Conservation (phyloP, 2,113 vertebrate genomes). For the Paralichthys olivaceus region DNA sequence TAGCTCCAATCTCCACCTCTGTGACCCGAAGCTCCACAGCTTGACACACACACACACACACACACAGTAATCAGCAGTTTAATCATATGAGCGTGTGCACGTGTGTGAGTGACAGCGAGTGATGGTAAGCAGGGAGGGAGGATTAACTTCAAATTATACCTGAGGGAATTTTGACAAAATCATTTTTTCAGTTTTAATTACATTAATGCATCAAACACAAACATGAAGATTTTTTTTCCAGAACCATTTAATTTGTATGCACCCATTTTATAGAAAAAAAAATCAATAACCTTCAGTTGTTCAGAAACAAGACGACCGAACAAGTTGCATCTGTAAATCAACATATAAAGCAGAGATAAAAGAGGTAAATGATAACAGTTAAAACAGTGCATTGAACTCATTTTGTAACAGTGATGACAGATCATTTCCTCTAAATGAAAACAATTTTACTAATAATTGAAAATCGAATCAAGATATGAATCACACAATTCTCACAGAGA, state of each 20-base stretch:
- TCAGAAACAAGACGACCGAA: constrained; percentile 37
- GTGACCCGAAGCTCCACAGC: neutral
- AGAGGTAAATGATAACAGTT: constrained; percentile 29
- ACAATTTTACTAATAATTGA: constrained; percentile 40
- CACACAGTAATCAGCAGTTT: constrained; percentile 55
- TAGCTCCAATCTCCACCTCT: constrained; percentile 7
- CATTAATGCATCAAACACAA: constrained; percentile 76
- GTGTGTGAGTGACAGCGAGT: constrained; percentile 50
- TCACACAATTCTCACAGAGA: constrained; percentile 27
- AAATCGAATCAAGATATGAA: constrained; percentile 46
- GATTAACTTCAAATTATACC: constrained; percentile 78
- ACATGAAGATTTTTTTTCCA: constrained; percentile 47
- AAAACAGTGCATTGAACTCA: constrained; percentile 50
- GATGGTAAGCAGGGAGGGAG: constrained; percentile 22
- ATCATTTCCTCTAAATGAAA: constrained; percentile 39
- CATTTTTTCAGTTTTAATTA: constrained; percentile 78
- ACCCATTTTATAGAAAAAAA: constrained; percentile 61
- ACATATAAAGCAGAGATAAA: constrained; percentile 41
- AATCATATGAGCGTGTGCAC: constrained; percentile 51
- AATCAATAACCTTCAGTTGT: constrained; percentile 51
- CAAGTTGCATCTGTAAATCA: constrained; percentile 40
- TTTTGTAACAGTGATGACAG: constrained; percentile 50
- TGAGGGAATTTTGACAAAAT: constrained; percentile 76
- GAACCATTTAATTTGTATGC: constrained; percentile 75
- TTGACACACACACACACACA: neutral